Percentiles rank a stretch among this genome's conserved stretches.
phyloP scores from a whole-genome alignment of 2,888 invertebrate genomes.

The Phortica magna region DNA sequence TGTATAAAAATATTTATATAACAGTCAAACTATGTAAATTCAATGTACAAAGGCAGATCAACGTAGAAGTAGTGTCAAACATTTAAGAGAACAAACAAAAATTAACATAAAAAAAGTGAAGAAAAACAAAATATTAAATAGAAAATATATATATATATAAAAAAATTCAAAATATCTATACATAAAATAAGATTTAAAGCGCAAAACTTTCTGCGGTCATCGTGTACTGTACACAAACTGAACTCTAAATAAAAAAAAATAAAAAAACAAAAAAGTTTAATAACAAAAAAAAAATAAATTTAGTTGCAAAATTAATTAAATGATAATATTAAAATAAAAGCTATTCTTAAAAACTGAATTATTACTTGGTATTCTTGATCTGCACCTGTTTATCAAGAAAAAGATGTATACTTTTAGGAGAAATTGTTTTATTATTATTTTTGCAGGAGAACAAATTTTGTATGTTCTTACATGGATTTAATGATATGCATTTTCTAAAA shows the following conservation, averaged over 20 bases:
- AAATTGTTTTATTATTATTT: too few relatives aligned
- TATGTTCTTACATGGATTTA: too few relatives aligned
- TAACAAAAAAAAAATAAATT: constrained; percentile 1
- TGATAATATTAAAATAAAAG: constrained; percentile 17
- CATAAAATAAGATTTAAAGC: constrained; percentile 35
- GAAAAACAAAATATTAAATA: constrained; percentile 8
- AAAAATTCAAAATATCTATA: constrained; percentile 38
- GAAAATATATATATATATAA: constrained; percentile 27
- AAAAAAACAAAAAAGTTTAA: constrained; percentile 10
- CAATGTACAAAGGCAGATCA: constrained; percentile 37
- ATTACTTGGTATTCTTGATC: not conserved
- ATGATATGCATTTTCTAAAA: too few relatives aligned
- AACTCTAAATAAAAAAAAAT: not conserved
- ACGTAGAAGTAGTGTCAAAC: too few relatives aligned
- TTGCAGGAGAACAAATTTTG: too few relatives aligned
- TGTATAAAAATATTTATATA: constrained; percentile 25
- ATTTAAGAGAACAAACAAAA: constrained; percentile 15
- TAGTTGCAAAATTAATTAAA: constrained; percentile 23
- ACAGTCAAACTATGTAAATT: constrained; percentile 32
- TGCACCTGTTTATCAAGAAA: too few relatives aligned
- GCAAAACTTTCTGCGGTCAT: not conserved
- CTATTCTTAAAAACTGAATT: constrained; percentile 45
- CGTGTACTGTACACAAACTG: constrained; percentile 19
- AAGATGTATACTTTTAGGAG: too few relatives aligned
- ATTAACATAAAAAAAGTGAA: constrained; percentile 24